Conservation (phyloP, 2,797 vertebrate species). For the Monodelphis domestica region DNA sequence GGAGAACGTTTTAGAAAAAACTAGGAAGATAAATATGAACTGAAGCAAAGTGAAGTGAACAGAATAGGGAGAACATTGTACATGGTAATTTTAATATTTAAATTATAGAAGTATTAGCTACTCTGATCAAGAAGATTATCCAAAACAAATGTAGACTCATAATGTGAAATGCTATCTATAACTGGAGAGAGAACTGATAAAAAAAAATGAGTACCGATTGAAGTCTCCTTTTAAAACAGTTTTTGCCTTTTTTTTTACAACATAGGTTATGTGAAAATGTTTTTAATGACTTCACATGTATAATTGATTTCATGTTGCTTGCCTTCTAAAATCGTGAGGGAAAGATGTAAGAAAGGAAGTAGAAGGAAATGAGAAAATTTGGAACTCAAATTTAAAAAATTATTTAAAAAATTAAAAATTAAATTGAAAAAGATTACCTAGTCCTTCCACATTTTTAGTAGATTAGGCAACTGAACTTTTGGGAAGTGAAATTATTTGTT, state of each 20-base stretch:
- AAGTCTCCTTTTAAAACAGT: no score
- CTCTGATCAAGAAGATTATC: background rate
- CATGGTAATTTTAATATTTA: background rate
- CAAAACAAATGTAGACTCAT: background rate
- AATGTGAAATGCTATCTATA: background rate
- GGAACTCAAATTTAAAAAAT: no score
- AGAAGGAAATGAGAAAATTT: no score
- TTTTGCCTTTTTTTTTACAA: no score
- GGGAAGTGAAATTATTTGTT: background rate
- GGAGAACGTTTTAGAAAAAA: background rate
- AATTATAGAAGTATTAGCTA: background rate
- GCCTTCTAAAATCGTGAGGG: no score
- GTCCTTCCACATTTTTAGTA: background rate
- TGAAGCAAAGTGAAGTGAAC: background rate
- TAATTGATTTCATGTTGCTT: no score
- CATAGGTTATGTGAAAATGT: no score
- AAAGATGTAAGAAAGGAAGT: no score
- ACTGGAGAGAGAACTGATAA: background rate
- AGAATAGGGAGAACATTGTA: background rate
- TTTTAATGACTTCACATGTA: no score
- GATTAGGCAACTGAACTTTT: background rate
- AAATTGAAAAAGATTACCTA: background rate
- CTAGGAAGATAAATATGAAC: background rate
- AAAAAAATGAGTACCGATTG: background rate
- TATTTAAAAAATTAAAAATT: no score